These are phyloP conservation scores for Eupelmus urozonus DNA, from an alignment of 2,888 invertebrate genomes.

Conservation along the genomic window DNA sequence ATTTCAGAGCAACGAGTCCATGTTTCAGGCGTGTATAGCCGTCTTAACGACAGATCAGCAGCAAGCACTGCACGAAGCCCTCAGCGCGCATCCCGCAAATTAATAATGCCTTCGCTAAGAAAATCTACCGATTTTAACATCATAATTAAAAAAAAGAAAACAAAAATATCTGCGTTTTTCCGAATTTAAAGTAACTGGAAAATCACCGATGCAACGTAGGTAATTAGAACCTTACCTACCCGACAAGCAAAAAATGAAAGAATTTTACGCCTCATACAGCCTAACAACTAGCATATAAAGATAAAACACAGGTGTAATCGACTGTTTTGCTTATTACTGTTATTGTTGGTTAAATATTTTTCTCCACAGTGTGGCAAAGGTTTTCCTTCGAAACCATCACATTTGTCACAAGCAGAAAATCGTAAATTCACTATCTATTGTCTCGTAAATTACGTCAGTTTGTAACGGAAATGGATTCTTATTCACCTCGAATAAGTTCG, in stretches of 20 bases:
- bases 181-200: constrained; percentile 60
- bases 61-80: constrained; percentile 88
- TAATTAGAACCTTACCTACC: constrained; percentile 63
- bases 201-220: constrained; percentile 63
- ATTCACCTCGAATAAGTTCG: constrained; percentile 62
- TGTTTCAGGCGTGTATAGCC: constrained; percentile 89
- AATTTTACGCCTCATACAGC: constrained; percentile 61
- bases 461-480: constrained; percentile 49
- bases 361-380: constrained; percentile 56
- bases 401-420: constrained; percentile 45
- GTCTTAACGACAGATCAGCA: constrained; percentile 89
- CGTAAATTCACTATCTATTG: constrained; percentile 55
- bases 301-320: constrained; percentile 63
- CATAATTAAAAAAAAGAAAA: constrained; percentile 60
- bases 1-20: constrained; percentile 85
- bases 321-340: constrained; percentile 65
- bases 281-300: constrained; percentile 64
- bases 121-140: constrained; percentile 53
- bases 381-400: constrained; percentile 30
- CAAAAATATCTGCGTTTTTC: constrained; percentile 61
- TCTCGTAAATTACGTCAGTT: constrained; percentile 57
- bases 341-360: constrained; percentile 65
- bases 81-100: constrained; percentile 76
- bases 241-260: constrained; percentile 49
- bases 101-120: constrained; percentile 52